Base-by-base conservation (phyloP, 2,113 vertebrate genomes). In the Paralichthys olivaceus region DNA sequence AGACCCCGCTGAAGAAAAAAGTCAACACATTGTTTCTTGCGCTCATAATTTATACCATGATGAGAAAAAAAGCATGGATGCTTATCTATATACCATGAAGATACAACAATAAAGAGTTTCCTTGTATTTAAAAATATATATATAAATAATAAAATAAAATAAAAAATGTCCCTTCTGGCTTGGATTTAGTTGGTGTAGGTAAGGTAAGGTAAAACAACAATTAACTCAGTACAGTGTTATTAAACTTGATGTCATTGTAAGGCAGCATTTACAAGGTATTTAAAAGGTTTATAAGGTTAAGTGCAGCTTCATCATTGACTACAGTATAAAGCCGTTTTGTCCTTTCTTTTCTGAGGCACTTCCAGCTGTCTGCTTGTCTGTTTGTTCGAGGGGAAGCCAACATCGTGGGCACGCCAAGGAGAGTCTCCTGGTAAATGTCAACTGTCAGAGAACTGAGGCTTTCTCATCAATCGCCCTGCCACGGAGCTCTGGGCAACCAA, bases 371-470 rank as follows among this genome's bases (percentile, higher is more conserved):
- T 82, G 77, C 23, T 80, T 74, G 70, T 83, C 79, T 93, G 90
- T 93, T 95, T 95, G 94, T 95, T 95, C 92, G 80, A 76, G 88
- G 90, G 84, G 93, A 94, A 90, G 92, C 81, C 92, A 93, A 93
- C 95, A 92, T 92, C 90, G 94, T 92, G 92, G 88, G 87, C 88
- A 92, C 90, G 93, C 94, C 96, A 96, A 92, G 91, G 92, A 93
- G 93, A 95, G 92, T 95, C 93, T 92, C 93, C 85, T 75, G 94
- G 94, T 94, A 91, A 95, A 95, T 95, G 94, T 95, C 95, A 96
- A 76, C 95, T 93, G 96, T 96, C 94, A 93, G 93, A 94, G 89
- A 67, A 83, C 66, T 89, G 91, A 92, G 88, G 81, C 83, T 63
- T 77, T 70, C 87, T 94, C 94, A 87, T 96, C 94, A 95, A 90